Evolutionary conservation across 2,113 vertebrate species (phyloP), one percentile per base, ranked within the genome.

Genomic region (Xyliphius kryptos): DNA sequence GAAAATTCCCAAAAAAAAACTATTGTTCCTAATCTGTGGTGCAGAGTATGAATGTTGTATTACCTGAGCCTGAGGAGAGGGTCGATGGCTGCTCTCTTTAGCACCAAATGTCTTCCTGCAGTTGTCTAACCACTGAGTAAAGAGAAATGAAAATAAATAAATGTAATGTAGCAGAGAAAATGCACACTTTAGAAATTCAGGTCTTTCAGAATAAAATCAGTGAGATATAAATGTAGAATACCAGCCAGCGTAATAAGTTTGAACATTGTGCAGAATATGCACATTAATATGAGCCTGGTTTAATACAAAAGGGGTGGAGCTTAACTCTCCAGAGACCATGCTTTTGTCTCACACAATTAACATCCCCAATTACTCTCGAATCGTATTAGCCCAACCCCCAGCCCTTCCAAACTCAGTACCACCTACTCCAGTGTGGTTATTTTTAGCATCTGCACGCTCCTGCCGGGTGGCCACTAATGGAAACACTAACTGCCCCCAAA

Each of bases 271-370:
- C 78, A 69, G 79, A 77, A 84, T 82, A 82, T 84, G 83, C 75
- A 72, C 88, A 91, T 88, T 88, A 90, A 80, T 87, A 63, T 57
- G 74, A 76, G 79, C 74, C 82, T 81, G 77, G 77, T 79, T 80
- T 38, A 72, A 79, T 81, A 83, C 75, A 83, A 69, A 60, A 62
- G 68, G 56, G 81, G 70, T 76, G 47, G 77, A 77, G 77, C 79
- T 72, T 66, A 74, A 81, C 74, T 81, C 83, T 85, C 83, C 67
- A 77, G 88, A 83, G 82, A 83, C 65, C 0, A 14, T 6, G 14
- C 67, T 73, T 63, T 77, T 67, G 81, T 89, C 91, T 88, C 77
- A 82, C 91, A 87, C 88, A 89, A 89, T 95, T 88, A 92, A 81
- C 74, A 68, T 76, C 82, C 88, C 80, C 79, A 74, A 84, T 82